These are phyloP conservation scores for Narcine bancroftii DNA, from an alignment of 2,113 vertebrate species.

Conservation along the genomic window DNA sequence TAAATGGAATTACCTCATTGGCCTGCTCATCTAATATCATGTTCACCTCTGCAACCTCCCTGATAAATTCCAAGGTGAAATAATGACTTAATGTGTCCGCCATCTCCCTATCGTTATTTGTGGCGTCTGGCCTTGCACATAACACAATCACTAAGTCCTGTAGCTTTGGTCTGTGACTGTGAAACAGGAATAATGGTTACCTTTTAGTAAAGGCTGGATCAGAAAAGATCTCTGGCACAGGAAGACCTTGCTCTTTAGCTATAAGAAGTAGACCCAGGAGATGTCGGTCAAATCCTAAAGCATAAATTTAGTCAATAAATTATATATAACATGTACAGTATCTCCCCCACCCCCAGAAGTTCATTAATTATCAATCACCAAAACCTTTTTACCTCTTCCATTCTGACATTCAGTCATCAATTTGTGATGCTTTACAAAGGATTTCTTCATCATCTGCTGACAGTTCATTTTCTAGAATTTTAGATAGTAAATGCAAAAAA, in stretches of 20 bases:
- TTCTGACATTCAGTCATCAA: constrained; percentile 83
- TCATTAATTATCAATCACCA: background rate
- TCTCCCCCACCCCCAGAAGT: background rate
- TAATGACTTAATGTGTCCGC: too few relatives aligned
- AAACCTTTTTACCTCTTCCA: constrained; percentile 66
- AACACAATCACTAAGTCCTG: background rate
- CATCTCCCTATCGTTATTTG: too few relatives aligned
- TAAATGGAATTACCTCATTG: too few relatives aligned
- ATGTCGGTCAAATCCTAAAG: constrained; percentile 86
- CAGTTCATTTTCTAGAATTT: constrained; percentile 56
- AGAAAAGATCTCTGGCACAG: constrained; percentile 72
- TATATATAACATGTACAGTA: constrained; percentile 38
- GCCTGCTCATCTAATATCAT: too few relatives aligned
- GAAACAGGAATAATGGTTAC: constrained; percentile 50
- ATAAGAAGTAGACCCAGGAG: constrained; percentile 79
- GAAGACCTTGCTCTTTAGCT: constrained; percentile 73
- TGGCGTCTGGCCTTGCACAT: too few relatives aligned
- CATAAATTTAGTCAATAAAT: background rate
- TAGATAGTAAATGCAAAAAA: background rate
- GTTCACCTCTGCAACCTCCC: too few relatives aligned
- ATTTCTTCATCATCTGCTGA: constrained; percentile 64
- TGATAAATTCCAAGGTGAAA: too few relatives aligned
- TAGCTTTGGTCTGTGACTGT: background rate
- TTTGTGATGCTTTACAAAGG: constrained; percentile 78
- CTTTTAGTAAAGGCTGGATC: constrained; percentile 81